These are phyloP conservation scores for Pseudomyrmex cubaensis DNA, from an alignment of 1,140 invertebrate genomes.

Conservation along the genomic window DNA sequence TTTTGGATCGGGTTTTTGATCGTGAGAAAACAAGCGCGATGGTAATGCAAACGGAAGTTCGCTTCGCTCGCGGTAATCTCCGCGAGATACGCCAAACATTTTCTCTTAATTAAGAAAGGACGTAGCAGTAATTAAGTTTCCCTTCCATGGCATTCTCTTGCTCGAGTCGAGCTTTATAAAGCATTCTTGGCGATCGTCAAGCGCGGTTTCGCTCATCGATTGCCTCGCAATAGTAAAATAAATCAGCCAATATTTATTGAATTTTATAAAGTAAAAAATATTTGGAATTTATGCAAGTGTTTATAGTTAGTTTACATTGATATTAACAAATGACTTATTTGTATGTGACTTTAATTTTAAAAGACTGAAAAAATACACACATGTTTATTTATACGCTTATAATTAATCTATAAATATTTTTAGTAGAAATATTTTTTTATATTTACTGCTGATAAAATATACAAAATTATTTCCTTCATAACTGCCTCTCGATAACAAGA, in stretches of 20 bases:
- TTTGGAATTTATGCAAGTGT: too few species aligned
- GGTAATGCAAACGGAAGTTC: constrained; percentile 70
- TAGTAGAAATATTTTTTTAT: neutral
- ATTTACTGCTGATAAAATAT: neutral
- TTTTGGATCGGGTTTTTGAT: constrained; percentile 72
- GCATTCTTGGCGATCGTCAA: constrained; percentile 20
- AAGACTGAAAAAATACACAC: neutral
- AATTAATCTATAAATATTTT: neutral
- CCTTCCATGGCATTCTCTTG: constrained; percentile 59
- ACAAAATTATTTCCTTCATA: too few species aligned
- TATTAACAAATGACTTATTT: neutral
- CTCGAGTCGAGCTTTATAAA: constrained; percentile 44
- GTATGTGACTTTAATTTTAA: neutral
- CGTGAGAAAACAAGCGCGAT: constrained; percentile 70
- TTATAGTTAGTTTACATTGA: too few species aligned
- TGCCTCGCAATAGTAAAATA: constrained; percentile 13
- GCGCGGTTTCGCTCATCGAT: constrained; percentile 11
- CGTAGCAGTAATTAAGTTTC: constrained; percentile 76
- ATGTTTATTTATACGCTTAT: too few species aligned
- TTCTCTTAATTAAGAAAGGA: constrained; percentile 80
- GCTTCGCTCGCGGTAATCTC: constrained; percentile 70
- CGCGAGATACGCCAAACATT: constrained; percentile 75
- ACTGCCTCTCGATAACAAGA: too few species aligned
- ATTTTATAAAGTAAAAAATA: neutral
- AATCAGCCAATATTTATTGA: constrained; percentile 4